phyloP scores from a whole-genome alignment of 2,797 vertebrate genomes.

The Lepidocolaptes lacrymiger region DNA sequence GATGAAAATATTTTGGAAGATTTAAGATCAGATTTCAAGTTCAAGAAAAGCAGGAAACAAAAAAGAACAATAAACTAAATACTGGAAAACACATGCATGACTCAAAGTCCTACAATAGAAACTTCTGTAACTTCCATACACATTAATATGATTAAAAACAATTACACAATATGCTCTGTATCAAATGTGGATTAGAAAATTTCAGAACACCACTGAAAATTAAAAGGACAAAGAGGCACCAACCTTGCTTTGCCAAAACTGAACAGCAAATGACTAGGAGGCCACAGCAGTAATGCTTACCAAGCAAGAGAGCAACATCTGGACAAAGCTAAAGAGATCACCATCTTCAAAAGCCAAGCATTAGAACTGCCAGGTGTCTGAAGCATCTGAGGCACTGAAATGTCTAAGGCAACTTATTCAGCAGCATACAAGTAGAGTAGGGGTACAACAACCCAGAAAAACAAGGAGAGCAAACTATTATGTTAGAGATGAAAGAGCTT shows the following conservation, averaged over 20 bases:
- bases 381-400: not conserved
- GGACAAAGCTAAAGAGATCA: not conserved
- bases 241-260: not conserved
- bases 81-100: constrained; percentile 32
- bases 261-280: not conserved
- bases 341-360: not conserved
- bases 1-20: constrained; percentile 50
- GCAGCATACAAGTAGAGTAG: not conserved
- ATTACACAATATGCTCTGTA: not conserved
- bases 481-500: not conserved
- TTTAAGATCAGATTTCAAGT: constrained; percentile 43
- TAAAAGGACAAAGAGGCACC: not conserved
- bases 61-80: constrained; percentile 36
- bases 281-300: not conserved
- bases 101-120: constrained; percentile 45
- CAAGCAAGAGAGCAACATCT: not conserved
- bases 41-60: constrained; percentile 40
- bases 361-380: not conserved
- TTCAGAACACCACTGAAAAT: not conserved
- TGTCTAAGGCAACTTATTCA: not conserved
- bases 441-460: not conserved
- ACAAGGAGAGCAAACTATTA: not conserved
- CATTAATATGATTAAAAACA: not conserved
- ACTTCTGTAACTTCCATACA: not conserved
- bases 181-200: not conserved